Conservation (phyloP, 1,140 invertebrate species). For the Neodiprion virginianus region DNA sequence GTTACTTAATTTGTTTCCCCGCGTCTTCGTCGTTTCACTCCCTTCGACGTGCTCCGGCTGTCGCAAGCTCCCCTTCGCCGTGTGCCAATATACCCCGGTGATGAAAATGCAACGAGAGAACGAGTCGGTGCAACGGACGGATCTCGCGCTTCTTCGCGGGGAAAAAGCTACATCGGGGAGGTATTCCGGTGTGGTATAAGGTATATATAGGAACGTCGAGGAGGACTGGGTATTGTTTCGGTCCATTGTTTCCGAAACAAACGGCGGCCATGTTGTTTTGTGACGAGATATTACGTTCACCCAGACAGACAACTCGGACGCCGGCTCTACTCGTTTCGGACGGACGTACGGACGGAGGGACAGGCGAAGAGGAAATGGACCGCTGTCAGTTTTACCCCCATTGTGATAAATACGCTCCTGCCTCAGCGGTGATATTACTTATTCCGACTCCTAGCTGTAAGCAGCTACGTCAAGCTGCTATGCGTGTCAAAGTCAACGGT, state of each 20-base stretch:
- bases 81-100: slow-evolving; percentile 3
- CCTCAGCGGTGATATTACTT: neutral
- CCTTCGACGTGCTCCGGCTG: no score
- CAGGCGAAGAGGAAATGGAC: slow-evolving; percentile 59
- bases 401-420: slow-evolving; percentile 54
- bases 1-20: no score
- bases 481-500: no score
- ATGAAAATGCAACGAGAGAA: slow-evolving; percentile 30
- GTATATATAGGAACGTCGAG: slow-evolving; percentile 30
- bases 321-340: neutral
- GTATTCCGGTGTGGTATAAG: slow-evolving; percentile 19
- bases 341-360: slow-evolving; percentile 29
- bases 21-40: no score
- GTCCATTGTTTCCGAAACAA: slow-evolving; percentile 61
- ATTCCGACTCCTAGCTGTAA: neutral
- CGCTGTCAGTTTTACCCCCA: slow-evolving; percentile 59
- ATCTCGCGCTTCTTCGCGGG: no score
- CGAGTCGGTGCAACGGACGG: slow-evolving; percentile 12
- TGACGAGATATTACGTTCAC: slow-evolving; percentile 58
- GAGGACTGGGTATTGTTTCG: slow-evolving; percentile 57
- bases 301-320: slow-evolving; percentile 41
- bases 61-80: no score
- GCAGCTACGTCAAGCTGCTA: no score
- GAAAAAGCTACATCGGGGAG: neutral
- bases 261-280: slow-evolving; percentile 60